These are phyloP conservation scores for Glyphotaelius pellucidus DNA, from an alignment of 2,888 invertebrate genomes.

Conservation along the genomic window DNA sequence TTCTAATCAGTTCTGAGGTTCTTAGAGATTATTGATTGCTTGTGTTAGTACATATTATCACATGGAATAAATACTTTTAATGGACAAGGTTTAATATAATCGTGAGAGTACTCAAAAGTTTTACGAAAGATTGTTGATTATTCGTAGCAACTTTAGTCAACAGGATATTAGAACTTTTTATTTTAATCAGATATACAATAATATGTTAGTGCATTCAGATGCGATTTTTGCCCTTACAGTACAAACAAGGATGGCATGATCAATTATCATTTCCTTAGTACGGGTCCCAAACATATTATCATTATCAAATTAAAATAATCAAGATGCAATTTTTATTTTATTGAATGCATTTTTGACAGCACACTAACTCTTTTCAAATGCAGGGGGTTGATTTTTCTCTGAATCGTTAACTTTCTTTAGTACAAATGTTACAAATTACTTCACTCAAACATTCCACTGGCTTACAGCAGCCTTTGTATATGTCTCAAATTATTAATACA, in stretches of 20 bases:
- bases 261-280: not conserved
- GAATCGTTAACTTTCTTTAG: not conserved
- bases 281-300: not conserved
- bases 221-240: constrained; percentile 2
- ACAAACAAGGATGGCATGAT: not conserved
- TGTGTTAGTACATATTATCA: constrained; percentile 33
- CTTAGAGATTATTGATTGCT: constrained; percentile 34
- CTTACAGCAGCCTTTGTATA: not conserved
- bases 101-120: not conserved
- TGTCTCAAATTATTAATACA: not conserved
- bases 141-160: not conserved
- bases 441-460: not conserved
- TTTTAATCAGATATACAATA: not conserved
- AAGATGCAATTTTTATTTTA: not conserved
- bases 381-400: not conserved
- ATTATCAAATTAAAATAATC: not conserved
- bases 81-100: not conserved
- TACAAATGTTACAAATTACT: not conserved
- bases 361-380: not conserved
- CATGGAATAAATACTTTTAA: constrained; percentile 4
- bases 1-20: constrained; percentile 47
- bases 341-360: not conserved
- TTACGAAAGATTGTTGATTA: not conserved
- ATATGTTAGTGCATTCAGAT: not conserved
- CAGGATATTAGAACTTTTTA: not conserved